These are phyloP conservation scores for Aphelinus atriplicis DNA, from an alignment of 1,140 invertebrate species.

Conservation along the genomic window DNA sequence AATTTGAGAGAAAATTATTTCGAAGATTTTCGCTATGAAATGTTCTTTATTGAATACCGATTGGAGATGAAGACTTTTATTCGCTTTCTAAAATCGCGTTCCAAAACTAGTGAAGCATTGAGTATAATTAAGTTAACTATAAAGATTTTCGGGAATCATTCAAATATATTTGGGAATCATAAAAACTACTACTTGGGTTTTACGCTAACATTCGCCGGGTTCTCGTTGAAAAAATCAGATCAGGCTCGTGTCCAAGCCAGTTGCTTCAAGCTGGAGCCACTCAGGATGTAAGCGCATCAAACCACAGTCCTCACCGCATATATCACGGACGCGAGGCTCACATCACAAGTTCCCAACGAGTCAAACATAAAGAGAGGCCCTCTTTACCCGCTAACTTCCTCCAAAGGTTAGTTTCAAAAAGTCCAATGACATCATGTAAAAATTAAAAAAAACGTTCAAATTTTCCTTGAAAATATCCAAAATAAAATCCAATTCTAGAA, in stretches of 20 bases:
- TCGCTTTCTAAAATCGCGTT: too few species aligned
- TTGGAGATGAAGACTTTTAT: too few species aligned
- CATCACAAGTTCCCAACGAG: constrained; percentile 63
- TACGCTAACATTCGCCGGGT: constrained; percentile 51
- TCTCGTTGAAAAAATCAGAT: constrained; percentile 70
- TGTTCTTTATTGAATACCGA: too few species aligned
- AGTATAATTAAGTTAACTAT: too few species aligned
- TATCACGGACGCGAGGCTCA: constrained; percentile 58
- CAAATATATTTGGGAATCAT: too few species aligned
- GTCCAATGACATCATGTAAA: too few species aligned
- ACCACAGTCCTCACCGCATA: constrained; percentile 60
- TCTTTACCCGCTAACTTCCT: constrained; percentile 62
- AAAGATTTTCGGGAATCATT: too few species aligned
- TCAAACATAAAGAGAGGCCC: constrained; percentile 70
- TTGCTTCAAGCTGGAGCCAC: constrained; percentile 71
- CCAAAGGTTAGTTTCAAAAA: constrained; percentile 61
- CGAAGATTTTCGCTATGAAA: too few species aligned
- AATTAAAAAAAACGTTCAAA: too few species aligned
- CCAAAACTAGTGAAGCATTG: background rate
- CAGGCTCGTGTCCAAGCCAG: constrained; percentile 90
- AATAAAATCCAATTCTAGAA: too few species aligned
- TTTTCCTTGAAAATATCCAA: too few species aligned
- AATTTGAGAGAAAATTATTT: too few species aligned
- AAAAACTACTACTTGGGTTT: background rate
- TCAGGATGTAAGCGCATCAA: constrained; percentile 59